Evolutionary conservation across 2,888 invertebrate genomes (phyloP), one percentile per base, ranked within the genome.

Genomic region (Dryadula phaetusa): DNA sequence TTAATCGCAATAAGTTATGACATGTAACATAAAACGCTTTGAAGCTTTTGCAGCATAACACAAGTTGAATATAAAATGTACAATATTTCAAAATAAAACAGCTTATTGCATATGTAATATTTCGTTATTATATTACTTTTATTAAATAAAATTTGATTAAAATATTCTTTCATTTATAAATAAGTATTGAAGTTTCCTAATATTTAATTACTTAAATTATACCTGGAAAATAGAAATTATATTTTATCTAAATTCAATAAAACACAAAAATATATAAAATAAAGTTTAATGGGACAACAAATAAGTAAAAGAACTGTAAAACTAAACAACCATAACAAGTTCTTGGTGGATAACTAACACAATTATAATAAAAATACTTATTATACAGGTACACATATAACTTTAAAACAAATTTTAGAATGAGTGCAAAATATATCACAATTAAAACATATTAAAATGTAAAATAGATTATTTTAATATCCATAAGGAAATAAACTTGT

Each of bases 1-100:
- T 68, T 67, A 71, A 72, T 73, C 72, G 75, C 84, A 81, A 82
- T 82, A 80, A 83, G 83, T 81, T 86, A 83, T 86, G 84, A 83
- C 80, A 81, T 78, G 79, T 90, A 88, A 87, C 82, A 82, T 77
- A 70, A 75, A 71, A 82, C 80, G 88, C 86, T 91, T 91, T 84
- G 81, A 79, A 83, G 91, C 91, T 92, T 92, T 85, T 81, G 92
- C 92, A 83, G 83, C 80, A 76, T 82, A 86, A 86, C 84, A 83
- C 84, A 78, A 80, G 70, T 83, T 84, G 78, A 80, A 71, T 83
- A 79, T 80, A 79, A 79, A 80, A 79, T 77, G 34, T 40, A 47
- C 58, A 77, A 69, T 78, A 75, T 76, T 78, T 78, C 83, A 83
- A 83, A 80, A 76, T 84, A 86, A 84, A 84, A 82, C 86, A 87